These are phyloP conservation scores for Aphyosemion australe DNA, from an alignment of 2,113 vertebrate species.

Conservation along the genomic window DNA sequence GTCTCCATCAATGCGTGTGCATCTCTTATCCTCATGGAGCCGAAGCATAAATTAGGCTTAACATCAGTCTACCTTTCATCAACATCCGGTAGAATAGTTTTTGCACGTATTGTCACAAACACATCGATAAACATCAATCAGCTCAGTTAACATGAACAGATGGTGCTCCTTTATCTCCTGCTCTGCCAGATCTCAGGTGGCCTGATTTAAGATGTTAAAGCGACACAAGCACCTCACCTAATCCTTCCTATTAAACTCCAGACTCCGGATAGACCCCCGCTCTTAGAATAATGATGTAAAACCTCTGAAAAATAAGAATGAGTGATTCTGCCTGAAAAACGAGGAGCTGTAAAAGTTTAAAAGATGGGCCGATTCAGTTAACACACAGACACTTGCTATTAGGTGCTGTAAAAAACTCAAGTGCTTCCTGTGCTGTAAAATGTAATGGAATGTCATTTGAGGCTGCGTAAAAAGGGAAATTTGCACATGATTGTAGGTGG, in stretches of 20 bases:
- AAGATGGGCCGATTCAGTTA: background rate
- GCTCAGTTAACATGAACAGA: background rate
- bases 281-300: background rate
- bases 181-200: background rate
- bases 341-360: background rate
- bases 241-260: background rate
- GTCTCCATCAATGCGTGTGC: no score
- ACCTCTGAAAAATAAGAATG: background rate
- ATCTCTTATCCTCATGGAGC: no score
- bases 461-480: background rate
- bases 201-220: background rate
- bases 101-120: background rate
- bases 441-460: background rate
- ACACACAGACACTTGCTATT: background rate
- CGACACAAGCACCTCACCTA: background rate
- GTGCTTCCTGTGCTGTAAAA: slow-evolving; percentile 3
- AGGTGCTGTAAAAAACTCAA: background rate
- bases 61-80: background rate
- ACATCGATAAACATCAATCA: background rate
- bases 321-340: background rate
- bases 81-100: background rate
- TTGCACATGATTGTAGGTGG: background rate
- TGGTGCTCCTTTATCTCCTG: background rate
- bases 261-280: background rate
- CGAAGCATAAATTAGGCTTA: no score